Base-by-base conservation (phyloP, 2,797 vertebrate genomes). In the Bradypodion ventrale region DNA sequence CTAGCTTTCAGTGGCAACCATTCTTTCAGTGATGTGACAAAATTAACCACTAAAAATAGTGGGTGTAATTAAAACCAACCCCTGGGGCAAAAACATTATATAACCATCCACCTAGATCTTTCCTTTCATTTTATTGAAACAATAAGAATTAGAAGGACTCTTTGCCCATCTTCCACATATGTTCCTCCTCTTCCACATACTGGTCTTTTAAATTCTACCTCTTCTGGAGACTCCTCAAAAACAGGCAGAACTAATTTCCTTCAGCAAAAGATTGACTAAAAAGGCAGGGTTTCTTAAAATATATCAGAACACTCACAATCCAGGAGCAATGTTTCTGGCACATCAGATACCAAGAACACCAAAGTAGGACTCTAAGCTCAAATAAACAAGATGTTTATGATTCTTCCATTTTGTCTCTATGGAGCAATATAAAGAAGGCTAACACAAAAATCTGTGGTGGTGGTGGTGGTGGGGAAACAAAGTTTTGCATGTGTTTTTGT, bases 401-500 rank as follows among this genome's bases (percentile, higher is more conserved):
- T 37, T 90, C 88, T 85, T 90, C 84, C 86, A 84, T 91, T 87
- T 86, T 89, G 91, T 89, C 91, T 92, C 72, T 88, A 78, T 49
- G 68, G 87, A 88, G 84, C 83, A 86, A 89, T 89, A 88, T 82
- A 86, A 84, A 29, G 90, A 92, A 93, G 46, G 87, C 83, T 89
- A 89, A 92, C 77, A 87, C 83, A 87, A 89, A 91, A 87, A 93
- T 60, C 27, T 56, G 85, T 92, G 92, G 90, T n/a, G n/a, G n/a
- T n/a, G n/a, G 88, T 91, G 89, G 87, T 90, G 86, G 88, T 82
- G 69, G 83, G 83, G 89, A 77, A 87, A 87, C 84, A 77, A 69
- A 84, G 83, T 78, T 29, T 52, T 52, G 8, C 16, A 15, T 52
- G 49, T 52, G 49, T 52, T 52, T 52, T 83, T 49, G 82, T 23